A percentile compares a stretch with the other conserved stretches of the same genome.
phyloP scores from a whole-genome alignment of 2,888 invertebrate species.

The Tachystola acroxantha region DNA sequence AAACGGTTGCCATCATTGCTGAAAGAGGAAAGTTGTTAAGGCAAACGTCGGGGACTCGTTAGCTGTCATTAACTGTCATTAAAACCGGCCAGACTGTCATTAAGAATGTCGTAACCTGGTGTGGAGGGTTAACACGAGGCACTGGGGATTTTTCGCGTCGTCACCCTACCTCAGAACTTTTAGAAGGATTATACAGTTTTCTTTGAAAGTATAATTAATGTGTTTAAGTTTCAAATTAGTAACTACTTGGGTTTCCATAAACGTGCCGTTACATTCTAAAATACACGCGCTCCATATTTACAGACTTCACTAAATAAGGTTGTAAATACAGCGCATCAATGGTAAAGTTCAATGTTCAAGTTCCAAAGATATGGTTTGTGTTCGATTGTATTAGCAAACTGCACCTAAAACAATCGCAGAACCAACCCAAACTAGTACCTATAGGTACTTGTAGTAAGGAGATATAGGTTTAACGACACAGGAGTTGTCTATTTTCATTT shows the following conservation, averaged over 20 bases:
- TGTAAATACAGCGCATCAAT: no score
- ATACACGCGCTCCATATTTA: no score
- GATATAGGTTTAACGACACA: no score
- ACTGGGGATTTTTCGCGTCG: slow-evolving; percentile 30
- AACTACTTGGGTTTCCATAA: no score
- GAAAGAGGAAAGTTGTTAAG: slow-evolving; percentile 43
- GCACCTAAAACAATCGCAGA: no score
- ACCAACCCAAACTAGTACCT: no score
- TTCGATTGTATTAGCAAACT: no score
- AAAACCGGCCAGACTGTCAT: slow-evolving; percentile 41
- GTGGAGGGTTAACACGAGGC: slow-evolving; percentile 26
- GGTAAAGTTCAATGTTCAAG: no score
- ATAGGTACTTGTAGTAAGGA: no score
- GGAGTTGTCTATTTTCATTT: background rate
- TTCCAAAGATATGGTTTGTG: no score
- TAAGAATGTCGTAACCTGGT: slow-evolving; percentile 36
- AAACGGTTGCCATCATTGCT: background rate
- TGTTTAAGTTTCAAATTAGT: slow-evolving; percentile 3
- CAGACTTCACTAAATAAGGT: no score
- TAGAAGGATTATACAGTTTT: slow-evolving; percentile 17
- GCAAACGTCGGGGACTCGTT: slow-evolving; percentile 41
- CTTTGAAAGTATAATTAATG: slow-evolving; percentile 4
- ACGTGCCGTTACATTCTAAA: no score
- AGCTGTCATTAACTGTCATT: slow-evolving; percentile 55
- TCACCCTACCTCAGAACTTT: slow-evolving; percentile 16